These are phyloP conservation scores for Pseudochaenichthys georgianus DNA, from an alignment of 2,797 vertebrate species.

Conservation along the genomic window DNA sequence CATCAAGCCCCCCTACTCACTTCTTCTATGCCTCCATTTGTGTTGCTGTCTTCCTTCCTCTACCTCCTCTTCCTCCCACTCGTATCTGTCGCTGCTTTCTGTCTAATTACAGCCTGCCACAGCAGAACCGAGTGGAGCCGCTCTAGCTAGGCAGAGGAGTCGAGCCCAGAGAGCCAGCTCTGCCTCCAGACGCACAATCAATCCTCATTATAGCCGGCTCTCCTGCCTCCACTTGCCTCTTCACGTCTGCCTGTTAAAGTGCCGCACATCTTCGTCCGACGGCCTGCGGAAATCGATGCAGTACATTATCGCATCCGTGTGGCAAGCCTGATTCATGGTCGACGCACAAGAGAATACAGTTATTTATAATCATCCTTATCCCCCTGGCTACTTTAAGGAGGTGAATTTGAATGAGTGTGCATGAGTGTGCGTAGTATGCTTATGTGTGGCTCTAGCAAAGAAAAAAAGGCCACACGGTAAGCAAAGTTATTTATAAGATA, in stretches of 20 bases:
- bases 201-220: conserved; percentile 77
- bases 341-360: conserved; percentile 27
- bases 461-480: conserved; percentile 53
- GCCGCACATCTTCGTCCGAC: conserved; percentile 42
- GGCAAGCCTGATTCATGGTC: conserved; percentile 41
- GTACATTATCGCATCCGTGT: conserved; percentile 39
- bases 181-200: conserved; percentile 78
- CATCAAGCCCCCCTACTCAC: conserved; percentile 41
- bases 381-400: conserved; percentile 20
- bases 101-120: conserved; percentile 83
- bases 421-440: not conserved
- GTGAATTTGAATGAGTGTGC: conserved; percentile 33
- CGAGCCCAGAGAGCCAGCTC: conserved; percentile 69
- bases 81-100: conserved; percentile 70
- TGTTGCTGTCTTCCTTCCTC: conserved; percentile 55
- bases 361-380: conserved; percentile 57
- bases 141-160: conserved; percentile 67
- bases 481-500: conserved; percentile 73
- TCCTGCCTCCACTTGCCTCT: conserved; percentile 48
- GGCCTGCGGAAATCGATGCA: conserved; percentile 48
- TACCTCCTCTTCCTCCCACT: conserved; percentile 72
- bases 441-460: conserved; percentile 3
- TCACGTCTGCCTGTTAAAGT: conserved; percentile 58
- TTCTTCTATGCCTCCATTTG: conserved; percentile 60
- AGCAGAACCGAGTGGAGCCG: conserved; percentile 65